Conservation (phyloP, 2,888 invertebrate species). For the Heliconius cydno region DNA sequence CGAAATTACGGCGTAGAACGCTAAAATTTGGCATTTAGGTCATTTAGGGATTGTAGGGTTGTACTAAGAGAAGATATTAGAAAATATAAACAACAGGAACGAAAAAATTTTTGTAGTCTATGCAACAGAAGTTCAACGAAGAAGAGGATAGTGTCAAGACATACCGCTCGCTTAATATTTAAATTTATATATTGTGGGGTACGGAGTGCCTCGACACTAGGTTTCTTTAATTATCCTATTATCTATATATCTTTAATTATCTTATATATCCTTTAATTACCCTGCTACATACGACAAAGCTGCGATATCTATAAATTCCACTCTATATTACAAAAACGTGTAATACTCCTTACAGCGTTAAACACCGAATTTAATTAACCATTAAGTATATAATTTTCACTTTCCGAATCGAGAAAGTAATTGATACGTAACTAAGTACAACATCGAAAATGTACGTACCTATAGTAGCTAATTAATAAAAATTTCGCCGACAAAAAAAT, state of each 20-base stretch:
- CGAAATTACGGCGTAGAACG: background rate
- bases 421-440: conserved; percentile 30
- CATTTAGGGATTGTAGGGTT: background rate
- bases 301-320: too few species aligned
- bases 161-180: too few species aligned
- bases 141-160: too few species aligned
- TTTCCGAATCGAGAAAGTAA: conserved; percentile 35
- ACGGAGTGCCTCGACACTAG: too few species aligned
- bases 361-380: background rate
- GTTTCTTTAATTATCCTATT: too few species aligned
- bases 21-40: background rate
- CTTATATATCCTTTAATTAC: too few species aligned
- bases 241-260: too few species aligned
- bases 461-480: conserved; percentile 38
- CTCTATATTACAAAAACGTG: too few species aligned
- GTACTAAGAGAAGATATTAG: background rate
- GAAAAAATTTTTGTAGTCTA: background rate
- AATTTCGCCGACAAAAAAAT: conserved; percentile 40
- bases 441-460: conserved; percentile 35
- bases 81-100: too few species aligned
- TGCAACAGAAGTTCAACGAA: too few species aligned
- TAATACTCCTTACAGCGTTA: background rate
- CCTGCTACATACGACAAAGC: too few species aligned
- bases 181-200: too few species aligned
- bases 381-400: conserved; percentile 12